A percentile compares a stretch with the other conserved stretches of the same genome.
Conservation (phyloP, 2,113 vertebrate species). For the Microcebus tavaratra region DNA sequence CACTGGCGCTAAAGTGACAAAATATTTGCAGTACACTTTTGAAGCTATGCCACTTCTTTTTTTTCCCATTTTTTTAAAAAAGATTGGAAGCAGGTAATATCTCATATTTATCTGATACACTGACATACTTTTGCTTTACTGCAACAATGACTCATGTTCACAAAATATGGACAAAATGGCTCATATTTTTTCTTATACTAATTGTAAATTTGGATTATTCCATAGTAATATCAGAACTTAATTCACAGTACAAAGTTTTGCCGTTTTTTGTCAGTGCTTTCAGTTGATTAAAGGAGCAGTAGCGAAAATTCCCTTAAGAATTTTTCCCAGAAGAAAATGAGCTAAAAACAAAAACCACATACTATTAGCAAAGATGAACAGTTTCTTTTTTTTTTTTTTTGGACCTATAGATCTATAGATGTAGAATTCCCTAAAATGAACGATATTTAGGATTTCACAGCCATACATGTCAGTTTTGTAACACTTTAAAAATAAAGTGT, state of each 20-base stretch:
- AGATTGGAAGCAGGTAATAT: background rate
- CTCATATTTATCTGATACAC: background rate
- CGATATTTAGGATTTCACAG: background rate
- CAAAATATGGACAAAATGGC: background rate
- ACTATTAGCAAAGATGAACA: background rate
- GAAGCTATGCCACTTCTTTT: background rate
- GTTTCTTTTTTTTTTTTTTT: background rate
- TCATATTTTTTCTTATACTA: background rate
- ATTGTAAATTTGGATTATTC: background rate
- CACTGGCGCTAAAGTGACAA: background rate
- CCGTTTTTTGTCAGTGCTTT: background rate
- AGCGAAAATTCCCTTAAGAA: background rate
- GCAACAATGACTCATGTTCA: background rate
- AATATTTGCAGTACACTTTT: background rate
- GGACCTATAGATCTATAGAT: background rate
- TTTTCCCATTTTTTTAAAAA: background rate
- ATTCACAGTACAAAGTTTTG: background rate
- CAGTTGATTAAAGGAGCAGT: background rate
- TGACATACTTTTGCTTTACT: background rate
- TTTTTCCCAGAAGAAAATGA: background rate
- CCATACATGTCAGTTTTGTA: background rate
- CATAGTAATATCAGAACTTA: background rate
- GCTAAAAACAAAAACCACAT: background rate
- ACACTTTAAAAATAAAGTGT: background rate
- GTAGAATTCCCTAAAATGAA: background rate